Evolutionary conservation across 2,113 vertebrate genomes (phyloP), one percentile per base, ranked within the genome.

Genomic region (Odocoileus virginianus): DNA sequence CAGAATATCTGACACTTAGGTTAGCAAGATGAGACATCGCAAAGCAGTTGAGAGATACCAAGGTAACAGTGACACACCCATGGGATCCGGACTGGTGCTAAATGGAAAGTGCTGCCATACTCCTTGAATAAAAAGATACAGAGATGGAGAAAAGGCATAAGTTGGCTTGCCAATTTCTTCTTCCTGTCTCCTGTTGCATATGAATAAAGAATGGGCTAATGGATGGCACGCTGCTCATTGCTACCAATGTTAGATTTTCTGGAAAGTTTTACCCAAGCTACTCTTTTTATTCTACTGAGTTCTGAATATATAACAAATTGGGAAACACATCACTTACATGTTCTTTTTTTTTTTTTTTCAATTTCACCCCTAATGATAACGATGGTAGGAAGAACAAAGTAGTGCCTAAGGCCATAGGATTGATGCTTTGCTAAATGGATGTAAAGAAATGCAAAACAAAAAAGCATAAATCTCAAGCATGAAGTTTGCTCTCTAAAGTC

Each of bases 81-180:
- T 36, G 88, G 88, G 76, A 94, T 55, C 33, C 36, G 43, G 61
- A 93, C 47, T 45, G 30, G 40, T 91, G 45, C 50, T 84, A 74
- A 95, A 30, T 84, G 61, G 43, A 55, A 97, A 97, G 61, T 28
- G 19, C 76, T 91, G 40, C 83, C 91, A 87, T 91, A 67, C 50
- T 33, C 55, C 67, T 55, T 78, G 57, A 95, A 94, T 89, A 88
- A 83, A 95, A 94, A 97, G 88, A 95, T 23, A 57, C 54, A 67
- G 61, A 79, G 15, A 12, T 19, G 61, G n/a, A 92, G 87, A 91
- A 86, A 74, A 93, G 40, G n/a, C 82, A 60, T n/a, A 87, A 58
- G 64, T 87, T 87, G 89, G 17, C 92, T 95, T 92, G 7, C 14
- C 52, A 94, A 7, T 98, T 98, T 97, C 30, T 94, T 40, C 82